A percentile compares a stretch with the other conserved stretches of the same genome.
These are phyloP conservation scores for Zosterops hypoxanthus DNA, from an alignment of 2,113 vertebrate species.

Conservation along the genomic window DNA sequence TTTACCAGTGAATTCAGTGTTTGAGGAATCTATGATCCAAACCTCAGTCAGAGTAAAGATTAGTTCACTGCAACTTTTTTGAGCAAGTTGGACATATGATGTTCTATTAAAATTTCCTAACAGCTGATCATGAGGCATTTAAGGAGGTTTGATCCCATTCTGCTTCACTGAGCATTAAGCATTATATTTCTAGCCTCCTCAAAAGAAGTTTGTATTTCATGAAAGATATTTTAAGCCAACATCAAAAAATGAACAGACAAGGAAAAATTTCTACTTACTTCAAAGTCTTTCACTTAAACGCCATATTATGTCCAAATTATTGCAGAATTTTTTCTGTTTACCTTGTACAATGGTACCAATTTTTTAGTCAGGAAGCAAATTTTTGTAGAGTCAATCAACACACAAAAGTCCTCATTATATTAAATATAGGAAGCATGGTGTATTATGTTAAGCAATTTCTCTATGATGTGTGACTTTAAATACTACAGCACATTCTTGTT, in stretches of 20 bases:
- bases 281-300: not conserved
- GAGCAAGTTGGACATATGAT: not conserved
- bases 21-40: not conserved
- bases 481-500: not conserved
- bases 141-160: not conserved
- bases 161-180: not conserved
- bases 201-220: not conserved
- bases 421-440: not conserved
- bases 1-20: not conserved
- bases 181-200: not conserved
- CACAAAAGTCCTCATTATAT: not conserved
- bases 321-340: not conserved
- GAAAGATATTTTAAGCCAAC: not conserved
- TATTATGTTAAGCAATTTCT: not conserved
- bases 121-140: not conserved
- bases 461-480: not conserved
- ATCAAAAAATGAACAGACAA: not conserved
- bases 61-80: not conserved
- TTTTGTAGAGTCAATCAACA: not conserved
- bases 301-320: not conserved
- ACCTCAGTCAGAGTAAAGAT: not conserved
- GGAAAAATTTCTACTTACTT: not conserved
- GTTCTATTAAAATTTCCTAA: not conserved
- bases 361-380: not conserved
- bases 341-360: not conserved